Percentiles rank a stretch among this genome's conserved stretches.
Evolutionary conservation across 2,113 vertebrate genomes (phyloP).

Genomic region (Platichthys stellatus): DNA sequence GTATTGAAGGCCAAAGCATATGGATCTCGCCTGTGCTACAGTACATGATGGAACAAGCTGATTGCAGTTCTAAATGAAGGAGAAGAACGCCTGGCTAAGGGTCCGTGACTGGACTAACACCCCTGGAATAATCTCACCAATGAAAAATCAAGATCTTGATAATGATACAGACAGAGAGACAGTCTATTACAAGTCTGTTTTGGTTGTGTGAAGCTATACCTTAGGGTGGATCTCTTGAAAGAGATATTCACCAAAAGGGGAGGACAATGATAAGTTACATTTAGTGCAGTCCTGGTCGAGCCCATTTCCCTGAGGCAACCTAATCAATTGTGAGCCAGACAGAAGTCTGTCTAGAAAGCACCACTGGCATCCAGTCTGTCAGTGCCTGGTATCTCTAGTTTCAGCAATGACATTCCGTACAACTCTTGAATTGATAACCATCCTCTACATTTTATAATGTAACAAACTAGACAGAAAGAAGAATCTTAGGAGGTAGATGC

Average conservation of each 20-base stretch:
- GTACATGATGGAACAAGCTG: not conserved
- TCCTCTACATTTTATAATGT: conserved; percentile 45
- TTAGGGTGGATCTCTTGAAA: conserved; percentile 27
- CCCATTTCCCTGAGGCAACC: conserved; percentile 64
- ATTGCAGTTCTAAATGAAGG: not conserved
- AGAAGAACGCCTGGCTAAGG: not conserved
- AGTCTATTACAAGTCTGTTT: conserved; percentile 3
- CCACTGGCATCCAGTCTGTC: conserved; percentile 49
- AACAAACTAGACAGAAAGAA: conserved; percentile 23
- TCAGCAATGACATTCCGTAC: not conserved
- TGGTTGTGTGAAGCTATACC: conserved; percentile 23
- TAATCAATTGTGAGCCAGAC: conserved; percentile 73
- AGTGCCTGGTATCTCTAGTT: not conserved
- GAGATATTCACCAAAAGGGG: conserved; percentile 26
- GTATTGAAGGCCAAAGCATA: conserved; percentile 14
- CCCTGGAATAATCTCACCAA: not conserved
- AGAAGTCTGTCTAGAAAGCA: conserved; percentile 61
- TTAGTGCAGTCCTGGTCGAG: conserved; percentile 31
- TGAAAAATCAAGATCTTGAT: conserved; percentile 7
- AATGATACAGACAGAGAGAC: not conserved
- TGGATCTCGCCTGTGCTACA: not conserved
- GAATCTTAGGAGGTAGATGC: conserved; percentile 19
- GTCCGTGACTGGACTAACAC: not conserved
- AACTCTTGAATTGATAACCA: conserved; percentile 34
- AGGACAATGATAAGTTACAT: conserved; percentile 57